Evolutionary conservation across 2,113 vertebrate genomes (phyloP), one percentile per base, ranked within the genome.

Genomic region (Glaucomys volans): DNA sequence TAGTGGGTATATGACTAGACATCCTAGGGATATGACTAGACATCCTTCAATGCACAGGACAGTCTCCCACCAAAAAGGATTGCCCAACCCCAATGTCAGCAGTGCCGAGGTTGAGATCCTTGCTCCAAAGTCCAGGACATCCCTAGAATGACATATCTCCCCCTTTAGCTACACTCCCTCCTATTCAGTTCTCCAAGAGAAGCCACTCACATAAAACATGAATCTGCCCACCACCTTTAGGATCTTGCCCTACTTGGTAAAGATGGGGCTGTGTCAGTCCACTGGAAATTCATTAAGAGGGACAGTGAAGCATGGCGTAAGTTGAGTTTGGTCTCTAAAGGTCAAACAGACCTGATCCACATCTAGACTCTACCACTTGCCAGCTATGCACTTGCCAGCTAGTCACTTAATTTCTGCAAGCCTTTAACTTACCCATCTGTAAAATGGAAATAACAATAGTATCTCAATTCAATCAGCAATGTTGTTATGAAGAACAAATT

Each of bases 261-360:
- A 91, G n/a, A 28, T 4, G 44, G 22, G 42, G 20, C 62, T 91
- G 11, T 10, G 1, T 88, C 30, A 14, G 42, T 32, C 35, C n/a
- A 22, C 0, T 0, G 17, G 62, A 32, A 26, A 62, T 28, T 28
- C 35, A 20, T 16, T n/a, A 5, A 12, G 30, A 4, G 4, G 13
- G 5, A 8, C 6, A 0, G 16, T 14, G 11, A 86, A 30, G 8
- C 59, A 72, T 0, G 40, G 10, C 12, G 11, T 30, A 28, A 20
- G 13, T 40, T 50, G 81, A 77, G 32, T 28, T 22, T 69, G 13
- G 50, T 28, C 26, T 52, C 40, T 42, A 26, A 50, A 5, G 17
- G 30, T 44, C 66, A 76, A 71, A 50, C 6, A 84, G 54, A 69
- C 83, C 62, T 20, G 50, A 30, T 69, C 66, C 76, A 84, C 40